These are phyloP conservation scores for Drosophila histrio DNA, from an alignment of 2,888 invertebrate species.

Conservation along the genomic window DNA sequence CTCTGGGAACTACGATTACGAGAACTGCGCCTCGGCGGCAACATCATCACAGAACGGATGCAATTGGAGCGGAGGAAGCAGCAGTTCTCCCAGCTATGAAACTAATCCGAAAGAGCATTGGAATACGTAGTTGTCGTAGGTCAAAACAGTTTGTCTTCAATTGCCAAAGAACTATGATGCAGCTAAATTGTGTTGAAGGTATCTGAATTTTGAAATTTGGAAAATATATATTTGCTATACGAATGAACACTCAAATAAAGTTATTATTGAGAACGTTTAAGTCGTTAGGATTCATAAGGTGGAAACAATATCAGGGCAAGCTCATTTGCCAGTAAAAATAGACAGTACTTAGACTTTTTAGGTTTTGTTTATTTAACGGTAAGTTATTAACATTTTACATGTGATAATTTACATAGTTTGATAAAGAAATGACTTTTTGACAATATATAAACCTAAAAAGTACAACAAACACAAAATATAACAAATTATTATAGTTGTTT, in stretches of 20 bases:
- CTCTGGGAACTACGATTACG: constrained; percentile 40
- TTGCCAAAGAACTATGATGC: constrained; percentile 49
- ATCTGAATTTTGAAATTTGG: background rate
- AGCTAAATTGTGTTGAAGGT: constrained; percentile 8
- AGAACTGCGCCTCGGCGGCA: constrained; percentile 46
- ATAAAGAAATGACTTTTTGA: constrained; percentile 56
- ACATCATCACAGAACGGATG: constrained; percentile 61
- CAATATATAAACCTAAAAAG: constrained; percentile 67
- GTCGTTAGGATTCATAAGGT: no score
- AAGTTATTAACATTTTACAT: constrained; percentile 54
- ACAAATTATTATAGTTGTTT: constrained; percentile 60
- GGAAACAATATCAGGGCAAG: background rate
- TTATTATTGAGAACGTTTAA: background rate
- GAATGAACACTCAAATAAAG: background rate
- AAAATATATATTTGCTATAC: background rate
- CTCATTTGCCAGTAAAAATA: background rate
- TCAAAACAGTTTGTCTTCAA: constrained; percentile 5
- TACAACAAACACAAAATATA: constrained; percentile 69
- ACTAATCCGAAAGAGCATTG: constrained; percentile 63
- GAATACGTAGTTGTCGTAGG: constrained; percentile 52
- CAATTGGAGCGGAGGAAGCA: constrained; percentile 72
- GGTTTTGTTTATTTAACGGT: constrained; percentile 74
- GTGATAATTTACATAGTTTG: constrained; percentile 70
- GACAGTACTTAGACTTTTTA: constrained; percentile 53
- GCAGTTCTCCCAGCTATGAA: constrained; percentile 62